These are phyloP conservation scores for Tetramorium bicarinatum DNA, from an alignment of 2,888 invertebrate genomes.

Conservation along the genomic window DNA sequence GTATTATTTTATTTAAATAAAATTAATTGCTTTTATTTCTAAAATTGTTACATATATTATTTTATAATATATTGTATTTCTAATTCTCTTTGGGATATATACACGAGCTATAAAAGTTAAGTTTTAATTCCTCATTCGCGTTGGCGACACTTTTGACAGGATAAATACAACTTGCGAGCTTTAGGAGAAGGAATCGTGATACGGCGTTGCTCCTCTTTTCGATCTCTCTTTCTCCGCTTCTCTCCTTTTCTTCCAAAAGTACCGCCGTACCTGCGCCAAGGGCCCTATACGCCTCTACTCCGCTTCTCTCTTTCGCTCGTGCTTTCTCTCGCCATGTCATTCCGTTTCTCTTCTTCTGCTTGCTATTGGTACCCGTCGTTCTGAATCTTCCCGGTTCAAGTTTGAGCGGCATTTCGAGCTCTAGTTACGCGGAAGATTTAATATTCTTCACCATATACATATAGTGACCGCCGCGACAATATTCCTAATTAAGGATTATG, in stretches of 20 bases:
- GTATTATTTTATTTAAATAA: background rate
- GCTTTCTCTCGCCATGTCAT: conserved; percentile 40
- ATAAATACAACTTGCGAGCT: background rate
- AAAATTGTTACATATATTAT: background rate
- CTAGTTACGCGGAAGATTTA: background rate
- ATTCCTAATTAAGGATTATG: background rate
- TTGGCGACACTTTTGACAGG: background rate
- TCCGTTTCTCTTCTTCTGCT: conserved; percentile 22
- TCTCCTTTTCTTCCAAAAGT: conserved; percentile 53
- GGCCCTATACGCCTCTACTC: conserved; percentile 52
- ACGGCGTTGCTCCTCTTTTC: conserved; percentile 64
- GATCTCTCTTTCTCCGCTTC: conserved; percentile 55
- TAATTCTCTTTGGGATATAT: background rate
- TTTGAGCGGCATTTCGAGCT: conserved; percentile 9
- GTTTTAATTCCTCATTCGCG: background rate
- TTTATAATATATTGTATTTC: background rate
- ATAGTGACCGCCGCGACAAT: background rate
- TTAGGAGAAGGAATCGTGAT: conserved; percentile 56
- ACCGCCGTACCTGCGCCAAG: conserved; percentile 61
- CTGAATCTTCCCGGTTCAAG: conserved; percentile 1
- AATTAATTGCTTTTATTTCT: background rate
- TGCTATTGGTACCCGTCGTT: conserved; percentile 6
- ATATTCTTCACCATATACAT: background rate
- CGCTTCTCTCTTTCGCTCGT: conserved; percentile 37
- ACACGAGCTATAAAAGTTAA: background rate